Base-by-base conservation (phyloP, 2,797 vertebrate species). In the Cyclura pinguis region DNA sequence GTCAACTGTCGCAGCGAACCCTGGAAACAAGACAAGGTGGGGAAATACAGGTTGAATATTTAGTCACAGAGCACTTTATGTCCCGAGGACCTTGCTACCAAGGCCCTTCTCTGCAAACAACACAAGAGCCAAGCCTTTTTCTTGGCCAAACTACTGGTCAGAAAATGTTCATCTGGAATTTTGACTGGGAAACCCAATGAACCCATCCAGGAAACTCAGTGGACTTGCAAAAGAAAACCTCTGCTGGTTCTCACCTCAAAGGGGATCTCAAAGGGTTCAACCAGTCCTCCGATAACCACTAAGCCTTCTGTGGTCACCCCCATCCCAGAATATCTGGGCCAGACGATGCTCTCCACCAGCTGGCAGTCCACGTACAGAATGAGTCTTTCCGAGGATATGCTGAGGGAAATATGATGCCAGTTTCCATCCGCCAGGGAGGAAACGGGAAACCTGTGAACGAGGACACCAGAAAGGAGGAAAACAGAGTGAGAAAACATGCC, bases 361-460 rank as follows among this genome's bases (percentile, higher is more conserved):
- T 95, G 92, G 72, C 98, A 99, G 97, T 99, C 98, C 95, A 99
- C 97, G 0, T 98, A 98, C 87, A 99, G 52, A 0, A 95, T 96
- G 92, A 99, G 92, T 8, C 94, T 96, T 86, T 96, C 94, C 59
- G 94, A 59, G 22, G 98, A 98, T 92, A 98, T 98, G n/a, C 97
- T 94, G 35, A 99, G 80, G 0, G 97, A 97, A 92, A 98, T 95
- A 0, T 64, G 96, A 94, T 99, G 98, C 98, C 98, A 99, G 88
- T 38, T 92, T 29, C 98, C 98, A 42, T 99, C 98, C 0, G 97
- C 96, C 10, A 99, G 96, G 55, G 94, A 92, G 16, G 96, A 92
- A 80, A 98, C 93, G 0, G 98, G 98, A 95, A 99, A 98, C 96
- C 98, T 99, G 93, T 0, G 10, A 3, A 62, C 0, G 67, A 78